Base-by-base conservation (phyloP, 2,888 invertebrate species). In the Tipula lateralis region DNA sequence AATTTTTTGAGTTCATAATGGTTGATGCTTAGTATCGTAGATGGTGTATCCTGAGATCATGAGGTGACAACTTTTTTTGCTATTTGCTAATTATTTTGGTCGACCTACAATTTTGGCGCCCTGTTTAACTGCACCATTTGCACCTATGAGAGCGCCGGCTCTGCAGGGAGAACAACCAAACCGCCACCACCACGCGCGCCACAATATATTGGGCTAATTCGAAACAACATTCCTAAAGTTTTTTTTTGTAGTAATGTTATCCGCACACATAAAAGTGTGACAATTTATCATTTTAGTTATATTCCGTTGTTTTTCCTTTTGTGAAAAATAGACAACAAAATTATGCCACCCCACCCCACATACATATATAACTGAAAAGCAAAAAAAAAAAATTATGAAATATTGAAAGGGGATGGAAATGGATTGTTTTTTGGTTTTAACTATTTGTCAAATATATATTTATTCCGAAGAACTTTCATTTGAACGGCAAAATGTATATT, bases 181-280 rank as follows among this genome's bases (percentile, higher is more conserved):
- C 82, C 29, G 30, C 29, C 82, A 30, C n/a, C n/a, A n/a, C n/a
- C n/a, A n/a, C n/a, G n/a, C n/a, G n/a, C n/a, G n/a, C n/a, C n/a
- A 30, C n/a, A 82, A 82, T 30, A 82, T 30, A 82, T 82, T 82
- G 82, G 29, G 32, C 32, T 82, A 82, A 30, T 29, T 82, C 29
- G 32, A 13, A 82, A 30, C n/a, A 82, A 30, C 16, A 30, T 82
- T 82, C 82, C n/a, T 16, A 32, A 81, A 13, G 12, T 30, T 82
- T 30, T 82, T 82, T 30, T 82, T 82, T 82, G n/a, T 66, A 24
- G 66, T 24, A 66, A 66, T 66, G 66, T 66, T 66, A 66, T 66
- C 66, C 66, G 66, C 66, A 66, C 66, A 66, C 66, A 66, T 66
- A 66, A 66, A 66, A 66, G 66, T 66, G 66, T 66, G 66, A 66